phyloP scores from a whole-genome alignment of 2,888 invertebrate species.

The Augochlorella aurata region DNA sequence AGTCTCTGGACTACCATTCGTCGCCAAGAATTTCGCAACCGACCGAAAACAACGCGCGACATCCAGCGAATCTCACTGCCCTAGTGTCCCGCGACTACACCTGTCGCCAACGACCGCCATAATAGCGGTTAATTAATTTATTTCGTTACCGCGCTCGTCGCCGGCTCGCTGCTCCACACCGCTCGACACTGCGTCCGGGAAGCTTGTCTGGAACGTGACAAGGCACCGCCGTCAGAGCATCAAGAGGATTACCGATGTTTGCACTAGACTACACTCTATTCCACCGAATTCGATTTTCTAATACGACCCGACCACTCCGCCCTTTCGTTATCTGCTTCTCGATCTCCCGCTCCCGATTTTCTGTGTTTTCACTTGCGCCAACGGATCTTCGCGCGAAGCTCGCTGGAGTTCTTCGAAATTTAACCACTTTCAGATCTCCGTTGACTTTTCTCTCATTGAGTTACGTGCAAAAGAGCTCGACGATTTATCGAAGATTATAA shows the following conservation, averaged over 20 bases:
- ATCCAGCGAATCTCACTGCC: not conserved
- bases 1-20: too few species aligned
- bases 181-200: not conserved
- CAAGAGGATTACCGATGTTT: not conserved
- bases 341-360: too few species aligned
- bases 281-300: not conserved
- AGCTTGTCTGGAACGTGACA: not conserved
- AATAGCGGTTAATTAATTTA: slow-evolving; percentile 49
- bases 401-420: too few species aligned
- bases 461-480: too few species aligned
- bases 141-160: slow-evolving; percentile 18
- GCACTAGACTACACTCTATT: not conserved
- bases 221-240: not conserved
- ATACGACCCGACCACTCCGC: not conserved
- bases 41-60: slow-evolving; percentile 19
- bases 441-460: too few species aligned
- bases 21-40: not conserved
- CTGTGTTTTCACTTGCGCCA: too few species aligned
- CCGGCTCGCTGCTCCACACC: not conserved
- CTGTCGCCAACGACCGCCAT: slow-evolving; percentile 1
- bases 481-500: too few species aligned
- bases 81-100: too few species aligned
- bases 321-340: too few species aligned
- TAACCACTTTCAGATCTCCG: too few species aligned
- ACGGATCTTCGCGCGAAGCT: too few species aligned